Conservation (phyloP, 2,888 invertebrate genomes). For the Diachrysia chrysitis region DNA sequence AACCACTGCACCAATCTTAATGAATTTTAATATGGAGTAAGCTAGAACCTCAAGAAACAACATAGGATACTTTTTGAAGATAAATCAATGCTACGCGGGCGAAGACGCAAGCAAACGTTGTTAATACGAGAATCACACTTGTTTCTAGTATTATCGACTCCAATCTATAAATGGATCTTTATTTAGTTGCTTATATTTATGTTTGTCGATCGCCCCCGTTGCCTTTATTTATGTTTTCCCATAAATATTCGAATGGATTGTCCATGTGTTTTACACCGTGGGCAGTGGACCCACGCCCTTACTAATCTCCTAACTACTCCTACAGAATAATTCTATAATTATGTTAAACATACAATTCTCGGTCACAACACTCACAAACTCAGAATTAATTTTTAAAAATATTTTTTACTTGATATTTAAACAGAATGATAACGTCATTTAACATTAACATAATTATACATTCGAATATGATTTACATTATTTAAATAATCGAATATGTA, state of each 20-base stretch:
- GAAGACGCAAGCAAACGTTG: not conserved
- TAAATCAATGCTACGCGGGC: not conserved
- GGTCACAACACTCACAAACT: not conserved
- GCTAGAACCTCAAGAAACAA: not conserved
- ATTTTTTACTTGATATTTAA: no score
- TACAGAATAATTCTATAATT: conserved; percentile 21
- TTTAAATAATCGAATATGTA: not conserved
- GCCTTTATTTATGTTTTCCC: conserved; percentile 12
- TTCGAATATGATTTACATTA: not conserved
- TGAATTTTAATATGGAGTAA: not conserved
- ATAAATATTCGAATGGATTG: conserved; percentile 10
- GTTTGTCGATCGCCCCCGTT: conserved; percentile 16
- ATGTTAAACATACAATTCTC: not conserved
- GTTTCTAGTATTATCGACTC: not conserved
- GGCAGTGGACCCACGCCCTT: conserved; percentile 40
- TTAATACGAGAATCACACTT: not conserved
- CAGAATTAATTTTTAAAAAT: no score
- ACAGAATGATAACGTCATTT: not conserved
- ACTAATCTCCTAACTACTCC: conserved; percentile 17
- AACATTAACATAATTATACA: not conserved
- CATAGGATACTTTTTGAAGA: not conserved
- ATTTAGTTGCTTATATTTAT: not conserved
- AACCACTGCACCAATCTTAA: no score
- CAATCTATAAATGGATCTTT: not conserved
- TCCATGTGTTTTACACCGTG: conserved; percentile 40